These are phyloP conservation scores for Capitulum mitella DNA, from an alignment of 2,888 invertebrate species.

Conservation along the genomic window DNA sequence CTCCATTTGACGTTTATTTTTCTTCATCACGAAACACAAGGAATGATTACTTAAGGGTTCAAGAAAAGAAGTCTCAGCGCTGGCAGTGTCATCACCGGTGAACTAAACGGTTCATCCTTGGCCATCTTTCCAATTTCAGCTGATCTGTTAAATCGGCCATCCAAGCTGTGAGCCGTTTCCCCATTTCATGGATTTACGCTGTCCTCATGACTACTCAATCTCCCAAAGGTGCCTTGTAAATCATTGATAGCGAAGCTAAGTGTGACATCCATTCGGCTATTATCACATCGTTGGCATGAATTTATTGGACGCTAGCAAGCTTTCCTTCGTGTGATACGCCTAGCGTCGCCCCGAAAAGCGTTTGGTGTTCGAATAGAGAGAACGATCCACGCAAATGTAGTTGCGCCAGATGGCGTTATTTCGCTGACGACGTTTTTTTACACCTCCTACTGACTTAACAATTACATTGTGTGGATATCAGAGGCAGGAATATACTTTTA, in stretches of 20 bases:
- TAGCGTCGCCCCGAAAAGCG: neutral
- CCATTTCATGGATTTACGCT: slow-evolving; percentile 1
- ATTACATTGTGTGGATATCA: too few relatives aligned
- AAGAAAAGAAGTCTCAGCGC: too few relatives aligned
- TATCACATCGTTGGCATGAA: slow-evolving; percentile 20
- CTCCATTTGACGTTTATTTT: too few relatives aligned
- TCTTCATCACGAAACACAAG: too few relatives aligned
- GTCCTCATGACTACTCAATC: slow-evolving; percentile 3
- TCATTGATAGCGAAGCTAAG: slow-evolving; percentile 15
- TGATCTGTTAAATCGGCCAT: neutral
- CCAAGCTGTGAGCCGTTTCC: neutral
- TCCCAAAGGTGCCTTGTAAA: slow-evolving; percentile 3
- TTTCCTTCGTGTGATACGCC: neutral
- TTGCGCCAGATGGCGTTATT: too few relatives aligned
- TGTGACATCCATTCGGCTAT: slow-evolving; percentile 22
- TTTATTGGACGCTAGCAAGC: slow-evolving; percentile 1
- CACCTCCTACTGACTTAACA: too few relatives aligned
- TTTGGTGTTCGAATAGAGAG: neutral
- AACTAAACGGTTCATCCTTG: too few relatives aligned
- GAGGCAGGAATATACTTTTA: too few relatives aligned
- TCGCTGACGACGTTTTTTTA: too few relatives aligned
- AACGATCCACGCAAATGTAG: neutral
- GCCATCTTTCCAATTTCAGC: neutral
- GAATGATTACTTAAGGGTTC: too few relatives aligned
- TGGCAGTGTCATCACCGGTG: too few relatives aligned